These are phyloP conservation scores for Glaucidium brasilianum DNA, from an alignment of 2,113 vertebrate species.

Conservation along the genomic window DNA sequence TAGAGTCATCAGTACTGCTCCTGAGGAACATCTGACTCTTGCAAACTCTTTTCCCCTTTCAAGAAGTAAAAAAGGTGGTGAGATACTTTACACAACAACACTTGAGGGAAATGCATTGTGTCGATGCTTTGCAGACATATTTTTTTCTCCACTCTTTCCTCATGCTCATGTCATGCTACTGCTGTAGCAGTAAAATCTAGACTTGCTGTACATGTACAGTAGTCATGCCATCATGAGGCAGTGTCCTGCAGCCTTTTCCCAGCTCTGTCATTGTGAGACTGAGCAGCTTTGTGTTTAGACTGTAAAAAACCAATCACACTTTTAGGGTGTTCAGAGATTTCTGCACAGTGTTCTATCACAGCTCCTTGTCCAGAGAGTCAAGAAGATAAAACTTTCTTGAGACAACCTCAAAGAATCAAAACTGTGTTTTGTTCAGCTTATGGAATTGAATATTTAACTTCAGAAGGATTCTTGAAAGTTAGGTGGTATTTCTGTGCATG, in stretches of 20 bases:
- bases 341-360: background rate
- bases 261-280: background rate
- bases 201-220: background rate
- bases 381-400: background rate
- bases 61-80: background rate
- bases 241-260: background rate
- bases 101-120: background rate
- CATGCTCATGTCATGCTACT: background rate
- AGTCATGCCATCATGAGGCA: background rate
- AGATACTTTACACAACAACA: background rate
- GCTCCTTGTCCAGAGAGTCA: background rate
- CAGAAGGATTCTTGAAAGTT: background rate
- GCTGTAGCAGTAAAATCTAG: background rate
- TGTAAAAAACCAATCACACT: background rate
- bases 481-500: background rate
- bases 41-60: background rate
- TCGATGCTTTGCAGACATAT: accelerated
- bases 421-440: background rate
- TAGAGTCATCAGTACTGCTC: background rate
- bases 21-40: background rate
- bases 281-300: background rate
- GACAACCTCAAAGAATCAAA: background rate
- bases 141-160: background rate
- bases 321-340: background rate
- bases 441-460: background rate